Base-by-base conservation (phyloP, 2,888 invertebrate genomes). In the Blastobasis lacticolella region DNA sequence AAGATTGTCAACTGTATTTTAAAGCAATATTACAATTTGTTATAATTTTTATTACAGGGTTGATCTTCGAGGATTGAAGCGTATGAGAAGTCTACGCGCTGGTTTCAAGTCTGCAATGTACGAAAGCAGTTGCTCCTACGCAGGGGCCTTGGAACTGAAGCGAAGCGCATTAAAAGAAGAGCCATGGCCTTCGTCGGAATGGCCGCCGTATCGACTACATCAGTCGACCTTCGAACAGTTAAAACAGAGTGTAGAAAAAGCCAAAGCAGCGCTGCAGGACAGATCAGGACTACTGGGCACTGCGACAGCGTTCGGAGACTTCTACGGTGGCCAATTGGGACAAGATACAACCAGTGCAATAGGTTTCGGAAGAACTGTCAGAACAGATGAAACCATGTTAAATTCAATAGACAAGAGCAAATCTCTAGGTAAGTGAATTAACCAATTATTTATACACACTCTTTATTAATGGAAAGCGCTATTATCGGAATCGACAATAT, bases 51-150 rank as follows among this genome's bases (percentile, higher is more conserved):
- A 10, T 42, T 36, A 0, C 72, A 88, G 88, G 80, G 73, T 86
- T 52, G 81, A 87, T 68, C 70, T 81, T 57, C 81, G 83, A 54
- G 75, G 79, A 58, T 57, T 87, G 55, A 85, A 83, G 81, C 81
- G 83, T 73, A 82, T 82, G 5, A 71, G 74, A 52, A 79, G 81
- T 67, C 78, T 87, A 52, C 80, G 83, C 54, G 71, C 78, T 50
- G 78, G 78, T 55, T 71, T 79, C 59, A 85, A 81, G 78, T 75
- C 80, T 80, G 90, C 90, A 75, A 96, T 96, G 96, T 96, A 96
- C 92, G 96, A 96, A 91, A 95, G 95, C 89, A 95, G 95, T 75
- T 96, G 96, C 90, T 96, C 95, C 81, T 96, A 96, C 89, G 95
- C 95, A 77, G 93, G 94, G 78, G 94, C 94, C 72, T 86, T 94